A percentile compares a stretch with the other conserved stretches of the same genome.
phyloP scores from a whole-genome alignment of 2,113 vertebrate genomes.

The Cyphotilapia sp. region DNA sequence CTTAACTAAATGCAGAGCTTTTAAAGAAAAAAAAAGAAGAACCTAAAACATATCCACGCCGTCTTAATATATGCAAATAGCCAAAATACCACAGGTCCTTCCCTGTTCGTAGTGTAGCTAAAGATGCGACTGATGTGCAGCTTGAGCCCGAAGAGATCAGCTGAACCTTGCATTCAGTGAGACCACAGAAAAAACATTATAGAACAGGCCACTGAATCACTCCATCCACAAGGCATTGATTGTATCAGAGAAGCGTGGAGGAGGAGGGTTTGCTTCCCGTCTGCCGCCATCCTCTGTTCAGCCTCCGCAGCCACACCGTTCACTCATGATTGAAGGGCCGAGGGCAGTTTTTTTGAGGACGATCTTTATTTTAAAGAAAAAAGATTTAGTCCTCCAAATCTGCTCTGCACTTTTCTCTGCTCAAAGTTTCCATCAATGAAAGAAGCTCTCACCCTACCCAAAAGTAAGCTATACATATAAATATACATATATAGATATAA shows the following conservation, averaged over 20 bases:
- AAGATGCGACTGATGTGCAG: background rate
- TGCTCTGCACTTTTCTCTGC: background rate
- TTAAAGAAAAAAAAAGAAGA: conserved; percentile 17
- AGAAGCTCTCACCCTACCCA: conserved; percentile 69
- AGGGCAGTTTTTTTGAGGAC: background rate
- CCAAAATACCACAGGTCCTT: conserved; percentile 2
- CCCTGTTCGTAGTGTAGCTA: background rate
- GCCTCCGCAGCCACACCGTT: background rate
- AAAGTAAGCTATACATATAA: conserved; percentile 80
- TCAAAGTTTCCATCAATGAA: background rate
- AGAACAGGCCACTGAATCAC: background rate
- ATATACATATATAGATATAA: conserved; percentile 72
- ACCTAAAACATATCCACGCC: background rate
- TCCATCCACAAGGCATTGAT: background rate
- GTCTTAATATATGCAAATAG: conserved; percentile 45
- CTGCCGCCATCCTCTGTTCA: background rate
- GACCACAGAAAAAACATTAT: background rate
- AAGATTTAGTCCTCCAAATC: background rate
- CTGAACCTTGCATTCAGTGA: background rate
- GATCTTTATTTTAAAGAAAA: background rate
- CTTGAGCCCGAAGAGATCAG: background rate
- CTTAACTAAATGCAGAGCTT: conserved; percentile 39
- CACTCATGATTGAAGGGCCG: background rate
- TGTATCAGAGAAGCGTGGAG: background rate
- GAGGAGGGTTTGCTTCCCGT: background rate